Evolutionary conservation across 1,140 invertebrate genomes (phyloP).

Genomic region (Sycophaga agraensis): DNA sequence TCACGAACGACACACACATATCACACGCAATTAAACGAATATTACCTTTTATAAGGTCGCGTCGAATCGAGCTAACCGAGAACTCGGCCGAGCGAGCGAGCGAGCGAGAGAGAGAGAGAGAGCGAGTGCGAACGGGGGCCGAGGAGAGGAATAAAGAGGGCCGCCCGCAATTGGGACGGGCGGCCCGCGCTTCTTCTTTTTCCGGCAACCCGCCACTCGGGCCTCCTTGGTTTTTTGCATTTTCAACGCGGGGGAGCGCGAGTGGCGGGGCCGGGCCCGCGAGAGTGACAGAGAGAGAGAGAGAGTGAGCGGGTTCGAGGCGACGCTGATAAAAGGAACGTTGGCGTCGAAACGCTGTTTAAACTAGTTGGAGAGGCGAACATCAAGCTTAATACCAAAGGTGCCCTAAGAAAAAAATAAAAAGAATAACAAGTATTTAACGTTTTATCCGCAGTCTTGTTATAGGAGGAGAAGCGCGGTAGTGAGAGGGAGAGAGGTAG

Average conservation of each 20-base stretch:
- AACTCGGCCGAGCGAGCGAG: background rate
- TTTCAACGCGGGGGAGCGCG: no score
- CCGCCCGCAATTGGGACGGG: background rate
- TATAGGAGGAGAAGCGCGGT: constrained; percentile 30
- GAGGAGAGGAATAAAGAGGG: background rate
- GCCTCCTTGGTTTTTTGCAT: no score
- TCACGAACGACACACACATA: constrained; percentile 37
- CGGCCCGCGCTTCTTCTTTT: no score
- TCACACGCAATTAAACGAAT: constrained; percentile 27
- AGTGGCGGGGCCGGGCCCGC: background rate
- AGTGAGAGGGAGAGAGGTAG: background rate
- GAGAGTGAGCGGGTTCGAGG: constrained; percentile 10
- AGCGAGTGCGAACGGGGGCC: background rate
- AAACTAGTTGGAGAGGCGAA: constrained; percentile 41
- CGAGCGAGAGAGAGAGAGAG: background rate
- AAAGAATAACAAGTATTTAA: constrained; percentile 47
- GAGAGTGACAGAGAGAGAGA: constrained; percentile 1
- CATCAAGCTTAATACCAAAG: constrained; percentile 61
- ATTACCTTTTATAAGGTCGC: constrained; percentile 25
- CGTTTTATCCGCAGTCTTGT: constrained; percentile 56
- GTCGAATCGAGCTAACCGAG: constrained; percentile 4
- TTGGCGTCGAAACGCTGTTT: constrained; percentile 7
- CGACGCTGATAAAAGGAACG: constrained; percentile 22
- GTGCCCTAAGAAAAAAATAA: constrained; percentile 56
- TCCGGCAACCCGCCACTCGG: no score